A percentile compares a stretch with the other conserved stretches of the same genome.
phyloP scores from a whole-genome alignment of 1,140 invertebrate genomes.

The Zaprionus ornatus region DNA sequence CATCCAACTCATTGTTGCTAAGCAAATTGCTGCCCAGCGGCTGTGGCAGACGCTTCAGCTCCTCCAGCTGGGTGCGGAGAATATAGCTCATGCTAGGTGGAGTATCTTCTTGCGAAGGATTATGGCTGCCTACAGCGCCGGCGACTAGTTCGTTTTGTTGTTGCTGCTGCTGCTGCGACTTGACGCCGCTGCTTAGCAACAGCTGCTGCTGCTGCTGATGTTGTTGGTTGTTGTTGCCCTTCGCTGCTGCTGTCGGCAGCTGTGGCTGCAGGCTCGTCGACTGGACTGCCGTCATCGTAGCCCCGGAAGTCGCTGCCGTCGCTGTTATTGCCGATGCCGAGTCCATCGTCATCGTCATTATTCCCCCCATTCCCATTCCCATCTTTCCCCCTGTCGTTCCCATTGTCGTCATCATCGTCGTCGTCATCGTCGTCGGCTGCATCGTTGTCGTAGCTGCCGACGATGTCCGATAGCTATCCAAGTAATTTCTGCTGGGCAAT shows the following conservation, averaged over 20 bases:
- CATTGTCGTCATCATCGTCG: slow-evolving; percentile 7
- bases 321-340: slow-evolving; percentile 44
- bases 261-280: slow-evolving; percentile 54
- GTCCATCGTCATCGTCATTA: slow-evolving; percentile 41
- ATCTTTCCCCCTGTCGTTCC: slow-evolving; percentile 24
- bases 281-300: slow-evolving; percentile 76
- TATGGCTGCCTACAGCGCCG: slow-evolving; percentile 32
- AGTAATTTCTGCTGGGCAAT: slow-evolving; percentile 86
- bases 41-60: slow-evolving; percentile 68
- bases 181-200: slow-evolving; percentile 19
- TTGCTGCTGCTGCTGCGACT: slow-evolving; percentile 23
- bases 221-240: slow-evolving; percentile 63
- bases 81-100: slow-evolving; percentile 59
- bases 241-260: slow-evolving; percentile 55
- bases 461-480: slow-evolving; percentile 86
- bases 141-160: slow-evolving; percentile 50
- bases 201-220: slow-evolving; percentile 66
- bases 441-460: slow-evolving; percentile 82
- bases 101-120: slow-evolving; percentile 26
- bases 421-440: slow-evolving; percentile 62
- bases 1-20: slow-evolving; percentile 83
- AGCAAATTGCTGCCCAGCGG: slow-evolving; percentile 81
- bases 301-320: slow-evolving; percentile 72
- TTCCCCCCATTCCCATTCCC: slow-evolving; percentile 38
- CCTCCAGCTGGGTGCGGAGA: slow-evolving; percentile 74